Conservation (phyloP, 92 coral and sea anemone species). For the Paragorgia papillata region DNA sequence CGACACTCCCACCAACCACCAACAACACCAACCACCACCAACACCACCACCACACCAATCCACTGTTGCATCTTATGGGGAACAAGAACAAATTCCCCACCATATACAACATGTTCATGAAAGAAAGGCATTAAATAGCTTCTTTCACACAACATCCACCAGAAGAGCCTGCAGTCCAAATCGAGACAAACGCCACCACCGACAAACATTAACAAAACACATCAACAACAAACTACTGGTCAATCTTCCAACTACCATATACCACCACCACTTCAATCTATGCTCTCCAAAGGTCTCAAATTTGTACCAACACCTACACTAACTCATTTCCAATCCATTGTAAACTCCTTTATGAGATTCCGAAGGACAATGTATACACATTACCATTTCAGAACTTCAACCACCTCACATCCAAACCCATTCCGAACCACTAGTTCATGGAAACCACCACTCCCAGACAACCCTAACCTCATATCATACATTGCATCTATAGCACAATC, state of each 20-base stretch:
- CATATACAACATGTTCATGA: too few species aligned
- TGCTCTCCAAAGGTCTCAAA: slow-evolving; percentile 38
- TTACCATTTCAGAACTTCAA: neutral
- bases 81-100: too few species aligned
- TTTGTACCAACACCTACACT: slow-evolving; percentile 32
- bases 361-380: neutral
- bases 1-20: too few species aligned
- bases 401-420: neutral
- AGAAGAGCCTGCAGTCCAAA: too few species aligned
- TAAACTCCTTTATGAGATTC: neutral
- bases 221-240: neutral
- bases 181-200: too few species aligned
- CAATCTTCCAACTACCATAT: neutral
- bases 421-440: neutral
- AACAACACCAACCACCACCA: too few species aligned
- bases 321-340: neutral
- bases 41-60: too few species aligned
- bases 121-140: too few species aligned
- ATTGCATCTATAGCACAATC: neutral
- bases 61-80: too few species aligned
- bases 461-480: neutral
- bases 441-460: slow-evolving; percentile 1
- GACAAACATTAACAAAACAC: too few species aligned
- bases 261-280: neutral
- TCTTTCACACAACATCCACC: too few species aligned